Conservation (phyloP, 2,113 vertebrate genomes). For the Reinhardtius hippoglossoides region DNA sequence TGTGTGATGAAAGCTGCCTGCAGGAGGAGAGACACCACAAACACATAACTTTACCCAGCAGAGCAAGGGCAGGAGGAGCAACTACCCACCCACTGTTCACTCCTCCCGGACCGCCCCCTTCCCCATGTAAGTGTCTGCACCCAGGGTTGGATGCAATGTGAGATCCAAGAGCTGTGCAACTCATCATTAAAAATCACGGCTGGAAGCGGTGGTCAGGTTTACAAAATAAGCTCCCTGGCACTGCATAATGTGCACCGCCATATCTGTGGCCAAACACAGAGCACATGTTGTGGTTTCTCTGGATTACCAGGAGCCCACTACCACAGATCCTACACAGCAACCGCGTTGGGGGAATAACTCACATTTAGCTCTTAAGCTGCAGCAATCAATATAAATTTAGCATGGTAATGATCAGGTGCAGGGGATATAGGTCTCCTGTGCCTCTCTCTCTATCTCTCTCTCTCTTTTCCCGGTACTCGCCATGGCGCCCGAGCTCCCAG, state of each 20-base stretch:
- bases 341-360: constrained; percentile 74
- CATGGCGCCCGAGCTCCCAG: constrained; percentile 45
- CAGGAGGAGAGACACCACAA: constrained; percentile 54
- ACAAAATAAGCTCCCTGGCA: constrained; percentile 31
- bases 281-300: constrained; percentile 64
- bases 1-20: constrained; percentile 66
- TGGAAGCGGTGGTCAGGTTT: constrained; percentile 39
- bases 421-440: constrained; percentile 67
- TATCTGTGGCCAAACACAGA: constrained; percentile 57
- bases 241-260: constrained; percentile 30
- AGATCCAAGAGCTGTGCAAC: constrained; percentile 20
- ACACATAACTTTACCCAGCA: constrained; percentile 59
- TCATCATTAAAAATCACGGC: constrained; percentile 41
- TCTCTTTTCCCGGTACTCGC: constrained; percentile 40
- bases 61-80: constrained; percentile 44
- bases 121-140: not conserved
- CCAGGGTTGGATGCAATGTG: constrained; percentile 12
- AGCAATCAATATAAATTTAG: constrained; percentile 86
- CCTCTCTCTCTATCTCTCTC: constrained; percentile 48
- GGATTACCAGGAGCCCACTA: constrained; percentile 71
- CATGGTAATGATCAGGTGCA: constrained; percentile 82
- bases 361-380: constrained; percentile 80
- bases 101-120: constrained; percentile 4
- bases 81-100: not conserved
- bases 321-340: constrained; percentile 59